These are phyloP conservation scores for Dendrocincla tyrannina DNA, from an alignment of 2,797 vertebrate species.

Conservation along the genomic window DNA sequence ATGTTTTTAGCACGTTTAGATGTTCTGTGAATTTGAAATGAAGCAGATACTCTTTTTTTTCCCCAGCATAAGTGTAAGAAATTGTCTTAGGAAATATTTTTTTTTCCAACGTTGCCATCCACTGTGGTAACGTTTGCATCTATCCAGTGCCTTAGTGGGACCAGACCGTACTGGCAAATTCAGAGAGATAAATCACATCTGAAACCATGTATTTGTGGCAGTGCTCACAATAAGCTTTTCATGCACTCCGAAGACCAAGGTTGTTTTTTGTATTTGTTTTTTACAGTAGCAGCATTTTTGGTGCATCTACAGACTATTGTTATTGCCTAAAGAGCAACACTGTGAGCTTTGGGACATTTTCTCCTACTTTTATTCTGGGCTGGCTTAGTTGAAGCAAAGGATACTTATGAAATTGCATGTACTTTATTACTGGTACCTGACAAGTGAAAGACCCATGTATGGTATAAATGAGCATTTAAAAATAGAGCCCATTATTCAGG, in stretches of 20 bases:
- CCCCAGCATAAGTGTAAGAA: neutral
- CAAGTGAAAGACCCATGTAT: neutral
- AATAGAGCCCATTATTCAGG: neutral
- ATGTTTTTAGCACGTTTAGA: neutral
- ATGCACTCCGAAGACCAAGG: neutral
- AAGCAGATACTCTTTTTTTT: neutral
- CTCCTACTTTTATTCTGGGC: neutral
- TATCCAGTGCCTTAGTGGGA: neutral
- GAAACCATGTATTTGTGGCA: neutral
- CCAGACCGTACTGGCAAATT: neutral
- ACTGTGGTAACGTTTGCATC: conserved; percentile 13
- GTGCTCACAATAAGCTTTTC: conserved; percentile 42
- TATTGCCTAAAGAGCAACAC: neutral
- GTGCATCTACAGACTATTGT: neutral
- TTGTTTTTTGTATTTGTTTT: neutral
- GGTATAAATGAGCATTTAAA: neutral
- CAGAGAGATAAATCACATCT: neutral
- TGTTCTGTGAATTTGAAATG: conserved; percentile 29
- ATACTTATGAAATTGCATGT: neutral
- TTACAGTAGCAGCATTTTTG: neutral
- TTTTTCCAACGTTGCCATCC: neutral
- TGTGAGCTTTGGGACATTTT: conserved; percentile 37
- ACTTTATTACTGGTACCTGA: neutral
- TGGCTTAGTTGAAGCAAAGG: neutral
- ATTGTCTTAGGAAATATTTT: conserved; percentile 35